These are phyloP conservation scores for Imbricaverruca yamaguchii DNA, from an alignment of 2,888 invertebrate genomes.

Conservation along the genomic window DNA sequence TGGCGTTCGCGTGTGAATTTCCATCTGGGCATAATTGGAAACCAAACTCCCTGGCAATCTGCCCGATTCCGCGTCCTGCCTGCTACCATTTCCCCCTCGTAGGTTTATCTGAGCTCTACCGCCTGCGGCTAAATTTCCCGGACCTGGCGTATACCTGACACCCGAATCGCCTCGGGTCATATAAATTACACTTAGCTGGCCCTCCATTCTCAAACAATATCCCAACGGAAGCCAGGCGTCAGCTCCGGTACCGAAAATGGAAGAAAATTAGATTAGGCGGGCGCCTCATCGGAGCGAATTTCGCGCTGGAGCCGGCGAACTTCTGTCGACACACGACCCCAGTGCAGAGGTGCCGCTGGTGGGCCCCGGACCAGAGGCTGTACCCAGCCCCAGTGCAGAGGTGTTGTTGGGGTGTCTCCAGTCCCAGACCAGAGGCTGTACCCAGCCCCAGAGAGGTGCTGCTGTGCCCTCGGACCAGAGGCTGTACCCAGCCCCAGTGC, in stretches of 20 bases:
- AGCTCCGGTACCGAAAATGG: conserved; percentile 10
- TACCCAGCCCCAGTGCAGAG: no score
- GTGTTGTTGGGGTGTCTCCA: no score
- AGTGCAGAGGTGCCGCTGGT: no score
- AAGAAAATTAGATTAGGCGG: conserved; percentile 8
- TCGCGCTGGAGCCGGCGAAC: no score
- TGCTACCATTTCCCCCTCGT: neutral
- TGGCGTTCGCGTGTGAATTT: neutral
- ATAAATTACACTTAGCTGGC: conserved; percentile 5
- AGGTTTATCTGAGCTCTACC: neutral
- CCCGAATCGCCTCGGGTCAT: neutral
- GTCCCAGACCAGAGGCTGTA: no score
- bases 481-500: no score
- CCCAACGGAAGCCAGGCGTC: conserved; percentile 7
- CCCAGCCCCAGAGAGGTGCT: no score
- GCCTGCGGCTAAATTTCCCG: neutral
- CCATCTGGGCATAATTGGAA: neutral
- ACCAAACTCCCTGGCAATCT: neutral
- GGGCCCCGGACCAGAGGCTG: no score
- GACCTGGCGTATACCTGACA: neutral
- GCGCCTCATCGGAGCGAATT: neutral
- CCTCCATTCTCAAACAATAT: conserved; percentile 18
- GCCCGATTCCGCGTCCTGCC: neutral
- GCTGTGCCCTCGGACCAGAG: no score
- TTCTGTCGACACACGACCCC: no score